Evolutionary conservation across 2,797 vertebrate species (phyloP).

Genomic region (Tarsius wallacei): DNA sequence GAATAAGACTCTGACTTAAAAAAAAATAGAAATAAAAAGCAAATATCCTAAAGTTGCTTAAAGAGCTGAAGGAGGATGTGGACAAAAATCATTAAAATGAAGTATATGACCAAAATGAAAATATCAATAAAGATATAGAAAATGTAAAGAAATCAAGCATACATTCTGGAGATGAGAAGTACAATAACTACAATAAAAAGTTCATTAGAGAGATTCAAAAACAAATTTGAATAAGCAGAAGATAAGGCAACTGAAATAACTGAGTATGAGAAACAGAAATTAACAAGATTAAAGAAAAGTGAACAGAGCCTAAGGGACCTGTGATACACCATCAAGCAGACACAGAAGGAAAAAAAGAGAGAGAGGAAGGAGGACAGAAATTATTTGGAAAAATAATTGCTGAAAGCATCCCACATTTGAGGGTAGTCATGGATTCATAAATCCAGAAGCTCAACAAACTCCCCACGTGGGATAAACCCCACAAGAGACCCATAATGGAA

Average conservation of each 20-base stretch:
- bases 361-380: neutral
- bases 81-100: too few species aligned
- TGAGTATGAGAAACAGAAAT: neutral
- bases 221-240: neutral
- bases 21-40: too few species aligned
- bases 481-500: neutral
- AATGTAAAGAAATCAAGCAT: neutral
- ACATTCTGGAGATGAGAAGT: neutral
- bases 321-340: neutral
- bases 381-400: neutral
- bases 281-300: neutral
- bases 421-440: neutral
- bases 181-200: neutral
- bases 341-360: neutral
- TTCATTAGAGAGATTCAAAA: neutral
- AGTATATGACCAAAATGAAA: too few species aligned
- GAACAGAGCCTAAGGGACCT: neutral
- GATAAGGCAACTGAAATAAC: neutral
- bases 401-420: neutral
- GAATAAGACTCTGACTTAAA: too few species aligned
- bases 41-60: too few species aligned
- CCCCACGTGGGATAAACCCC: neutral
- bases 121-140: neutral
- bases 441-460: neutral
- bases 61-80: too few species aligned